A percentile compares a stretch with the other conserved stretches of the same genome.
These are phyloP conservation scores for Perizoma affinitatum DNA, from an alignment of 2,888 invertebrate genomes.

Conservation along the genomic window DNA sequence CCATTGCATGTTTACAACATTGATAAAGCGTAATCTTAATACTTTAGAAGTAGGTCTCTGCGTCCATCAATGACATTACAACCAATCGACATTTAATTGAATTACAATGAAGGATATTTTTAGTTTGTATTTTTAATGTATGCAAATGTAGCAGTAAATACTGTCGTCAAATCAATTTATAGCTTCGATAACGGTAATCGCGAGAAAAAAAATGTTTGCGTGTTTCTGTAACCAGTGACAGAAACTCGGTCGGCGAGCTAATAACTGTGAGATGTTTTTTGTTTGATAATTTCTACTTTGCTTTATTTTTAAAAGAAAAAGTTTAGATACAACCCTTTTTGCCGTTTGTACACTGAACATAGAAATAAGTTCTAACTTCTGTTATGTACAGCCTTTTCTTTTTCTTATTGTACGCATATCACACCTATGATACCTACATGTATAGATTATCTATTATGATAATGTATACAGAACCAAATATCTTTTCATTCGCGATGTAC, in stretches of 20 bases:
- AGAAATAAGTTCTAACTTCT: too few species aligned
- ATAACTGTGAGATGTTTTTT: slow-evolving; percentile 27
- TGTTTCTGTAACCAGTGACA: slow-evolving; percentile 26
- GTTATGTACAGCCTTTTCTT: too few species aligned
- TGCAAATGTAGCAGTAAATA: slow-evolving; percentile 54
- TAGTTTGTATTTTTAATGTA: slow-evolving; percentile 41
- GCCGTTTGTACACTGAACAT: too few species aligned
- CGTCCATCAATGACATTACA: slow-evolving; percentile 13
- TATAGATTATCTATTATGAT: too few species aligned
- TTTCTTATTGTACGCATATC: too few species aligned
- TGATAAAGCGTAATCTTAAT: background rate
- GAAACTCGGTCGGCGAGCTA: slow-evolving; percentile 20
- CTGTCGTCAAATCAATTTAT: slow-evolving; percentile 48
- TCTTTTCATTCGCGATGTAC: too few species aligned
- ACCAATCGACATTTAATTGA: slow-evolving; percentile 26
- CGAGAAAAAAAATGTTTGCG: slow-evolving; percentile 47
- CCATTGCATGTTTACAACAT: background rate
- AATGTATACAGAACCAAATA: too few species aligned
- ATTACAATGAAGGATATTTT: slow-evolving; percentile 19
- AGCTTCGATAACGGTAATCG: slow-evolving; percentile 51
- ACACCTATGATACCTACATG: too few species aligned
- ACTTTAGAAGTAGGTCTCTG: background rate
- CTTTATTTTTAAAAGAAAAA: too few species aligned
- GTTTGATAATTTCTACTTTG: slow-evolving; percentile 16
- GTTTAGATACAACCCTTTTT: too few species aligned